phyloP scores from a whole-genome alignment of 2,888 invertebrate genomes.

The Desoria tigrina region DNA sequence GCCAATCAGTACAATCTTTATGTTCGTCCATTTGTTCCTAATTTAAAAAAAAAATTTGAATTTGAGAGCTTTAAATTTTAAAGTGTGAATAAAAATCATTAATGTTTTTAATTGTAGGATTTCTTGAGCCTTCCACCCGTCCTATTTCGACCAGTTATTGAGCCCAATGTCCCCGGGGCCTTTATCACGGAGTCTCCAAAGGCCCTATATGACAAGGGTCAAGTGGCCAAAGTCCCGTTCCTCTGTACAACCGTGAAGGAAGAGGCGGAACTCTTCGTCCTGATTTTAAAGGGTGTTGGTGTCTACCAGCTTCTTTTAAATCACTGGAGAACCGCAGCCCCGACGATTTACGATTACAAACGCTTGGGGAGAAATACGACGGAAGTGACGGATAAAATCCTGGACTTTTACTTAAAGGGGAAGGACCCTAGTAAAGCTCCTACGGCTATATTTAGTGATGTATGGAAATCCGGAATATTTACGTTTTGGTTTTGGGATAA shows the following conservation, averaged over 20 bases:
- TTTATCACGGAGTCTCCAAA: constrained; percentile 33
- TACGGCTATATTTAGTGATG: background rate
- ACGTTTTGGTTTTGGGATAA: no score
- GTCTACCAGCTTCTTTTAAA: constrained; percentile 26
- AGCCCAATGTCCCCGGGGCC: constrained; percentile 36
- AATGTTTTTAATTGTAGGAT: no score
- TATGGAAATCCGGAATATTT: no score
- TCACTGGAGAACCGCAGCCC: constrained; percentile 29
- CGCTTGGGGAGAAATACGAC: constrained; percentile 22
- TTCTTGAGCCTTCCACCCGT: constrained; percentile 38
- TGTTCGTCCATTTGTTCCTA: no score
- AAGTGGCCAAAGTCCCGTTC: constrained; percentile 40
- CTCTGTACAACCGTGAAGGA: constrained; percentile 30
- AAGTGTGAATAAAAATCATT: background rate
- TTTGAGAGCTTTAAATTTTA: no score
- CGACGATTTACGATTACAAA: constrained; percentile 27
- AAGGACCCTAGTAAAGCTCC: constrained; percentile 1
- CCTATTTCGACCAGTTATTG: constrained; percentile 34
- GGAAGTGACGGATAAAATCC: constrained; percentile 26
- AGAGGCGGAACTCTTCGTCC: constrained; percentile 29
- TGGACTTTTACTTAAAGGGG: constrained; percentile 30
- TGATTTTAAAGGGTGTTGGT: constrained; percentile 33
- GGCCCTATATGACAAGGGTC: constrained; percentile 29
- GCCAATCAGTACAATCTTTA: constrained; percentile 33
- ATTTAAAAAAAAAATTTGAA: constrained; percentile 7